A percentile compares a stretch with the other conserved stretches of the same genome.
phyloP scores from a whole-genome alignment of 2,797 vertebrate species.

The Clarias laeviceps region DNA sequence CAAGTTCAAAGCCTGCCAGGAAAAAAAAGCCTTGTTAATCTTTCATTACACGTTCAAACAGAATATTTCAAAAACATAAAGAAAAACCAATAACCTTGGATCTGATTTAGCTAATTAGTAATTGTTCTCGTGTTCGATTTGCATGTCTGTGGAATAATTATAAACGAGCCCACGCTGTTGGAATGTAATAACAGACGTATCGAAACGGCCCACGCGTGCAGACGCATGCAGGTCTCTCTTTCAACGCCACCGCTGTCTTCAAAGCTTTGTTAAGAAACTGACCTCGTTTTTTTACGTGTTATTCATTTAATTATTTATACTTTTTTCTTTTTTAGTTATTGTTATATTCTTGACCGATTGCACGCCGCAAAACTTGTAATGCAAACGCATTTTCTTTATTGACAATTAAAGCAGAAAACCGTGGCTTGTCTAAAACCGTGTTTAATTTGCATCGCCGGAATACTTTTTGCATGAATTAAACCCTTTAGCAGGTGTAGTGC shows the following conservation, averaged over 20 bases:
- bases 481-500: background rate
- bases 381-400: background rate
- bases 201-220: slow-evolving; percentile 9
- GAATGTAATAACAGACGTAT: background rate
- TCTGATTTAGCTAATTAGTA: slow-evolving; percentile 27
- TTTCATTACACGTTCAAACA: slow-evolving; percentile 24
- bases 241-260: background rate
- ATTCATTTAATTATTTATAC: background rate
- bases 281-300: background rate
- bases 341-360: background rate
- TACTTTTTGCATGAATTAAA: background rate
- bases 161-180: background rate
- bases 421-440: background rate
- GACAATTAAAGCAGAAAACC: background rate
- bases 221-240: background rate
- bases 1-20: slow-evolving; percentile 18
- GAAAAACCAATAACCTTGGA: slow-evolving; percentile 29
- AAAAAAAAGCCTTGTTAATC: slow-evolving; percentile 12
- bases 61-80: slow-evolving; percentile 28
- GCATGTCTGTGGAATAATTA: slow-evolving; percentile 19
- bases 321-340: background rate
- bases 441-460: background rate
- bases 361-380: background rate
- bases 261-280: background rate
- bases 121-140: slow-evolving; percentile 9